Percentiles rank a stretch among this genome's conserved stretches.
Conservation (phyloP, 2,888 invertebrate species). For the Pyralis farinalis region DNA sequence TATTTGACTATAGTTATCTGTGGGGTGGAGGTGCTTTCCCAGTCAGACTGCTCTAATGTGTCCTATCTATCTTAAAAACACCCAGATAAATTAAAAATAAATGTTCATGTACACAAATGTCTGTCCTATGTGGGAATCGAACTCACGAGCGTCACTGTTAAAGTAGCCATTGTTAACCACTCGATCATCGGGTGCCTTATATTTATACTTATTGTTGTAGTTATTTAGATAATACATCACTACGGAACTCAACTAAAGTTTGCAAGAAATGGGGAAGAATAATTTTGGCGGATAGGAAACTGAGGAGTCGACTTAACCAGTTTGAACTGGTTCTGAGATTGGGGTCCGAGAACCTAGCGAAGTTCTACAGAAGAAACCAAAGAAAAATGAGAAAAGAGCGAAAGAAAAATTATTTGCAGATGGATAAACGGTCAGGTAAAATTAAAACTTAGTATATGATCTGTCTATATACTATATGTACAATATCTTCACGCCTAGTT, state of each 20-base stretch:
- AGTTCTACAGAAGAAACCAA: slow-evolving; percentile 42
- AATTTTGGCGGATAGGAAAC: slow-evolving; percentile 42
- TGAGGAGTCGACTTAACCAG: slow-evolving; percentile 46
- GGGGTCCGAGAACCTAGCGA: slow-evolving; percentile 50
- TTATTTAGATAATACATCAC: slow-evolving; percentile 50
- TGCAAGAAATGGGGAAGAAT: slow-evolving; percentile 50
- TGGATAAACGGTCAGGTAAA: slow-evolving; percentile 35
- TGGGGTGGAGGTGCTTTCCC: too few species aligned
- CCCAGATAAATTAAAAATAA: too few species aligned
- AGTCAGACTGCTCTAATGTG: too few species aligned
- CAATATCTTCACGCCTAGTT: too few species aligned
- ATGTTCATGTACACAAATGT: too few species aligned
- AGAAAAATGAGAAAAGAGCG: slow-evolving; percentile 33
- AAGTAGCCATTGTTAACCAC: too few species aligned
- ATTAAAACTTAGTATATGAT: slow-evolving; percentile 9
- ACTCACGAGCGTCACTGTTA: too few species aligned
- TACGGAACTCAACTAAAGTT: slow-evolving; percentile 40
- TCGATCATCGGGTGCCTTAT: too few species aligned
- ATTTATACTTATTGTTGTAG: slow-evolving; percentile 37
- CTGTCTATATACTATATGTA: too few species aligned
- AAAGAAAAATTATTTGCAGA: slow-evolving; percentile 42
- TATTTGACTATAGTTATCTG: too few species aligned
- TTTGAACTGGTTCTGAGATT: slow-evolving; percentile 49
- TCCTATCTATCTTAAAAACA: too few species aligned
- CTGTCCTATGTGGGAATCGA: too few species aligned